These are phyloP conservation scores for Eupithecia tripunctaria DNA, from an alignment of 2,888 invertebrate species.

Conservation along the genomic window DNA sequence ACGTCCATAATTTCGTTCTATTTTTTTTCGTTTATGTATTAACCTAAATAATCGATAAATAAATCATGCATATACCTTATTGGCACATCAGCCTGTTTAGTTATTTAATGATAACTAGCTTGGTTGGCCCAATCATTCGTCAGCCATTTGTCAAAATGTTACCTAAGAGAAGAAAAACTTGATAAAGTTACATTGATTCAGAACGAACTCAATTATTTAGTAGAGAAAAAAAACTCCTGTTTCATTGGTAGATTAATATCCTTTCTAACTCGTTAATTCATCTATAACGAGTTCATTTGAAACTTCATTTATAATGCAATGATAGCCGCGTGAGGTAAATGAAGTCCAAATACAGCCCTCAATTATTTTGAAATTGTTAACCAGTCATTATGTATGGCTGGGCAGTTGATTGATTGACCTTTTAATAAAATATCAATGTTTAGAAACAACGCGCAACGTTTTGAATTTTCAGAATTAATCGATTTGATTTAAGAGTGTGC, in stretches of 20 bases:
- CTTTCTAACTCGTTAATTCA: conserved; percentile 39
- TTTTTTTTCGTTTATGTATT: too few relatives aligned
- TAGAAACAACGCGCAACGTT: neutral
- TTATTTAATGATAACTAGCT: neutral
- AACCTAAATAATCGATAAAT: too few relatives aligned
- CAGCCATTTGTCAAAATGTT: neutral
- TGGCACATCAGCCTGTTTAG: neutral
- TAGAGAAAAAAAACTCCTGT: neutral
- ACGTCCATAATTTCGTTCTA: too few relatives aligned
- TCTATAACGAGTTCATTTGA: conserved; percentile 39
- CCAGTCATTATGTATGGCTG: neutral
- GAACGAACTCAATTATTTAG: neutral
- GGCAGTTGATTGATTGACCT: neutral
- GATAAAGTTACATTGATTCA: neutral
- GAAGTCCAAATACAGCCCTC: conserved; percentile 17
- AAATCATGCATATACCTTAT: too few relatives aligned
- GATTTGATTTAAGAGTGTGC: too few relatives aligned
- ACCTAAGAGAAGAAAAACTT: neutral
- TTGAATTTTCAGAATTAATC: neutral
- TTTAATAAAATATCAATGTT: neutral
- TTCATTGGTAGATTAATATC: neutral
- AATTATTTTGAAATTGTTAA: conserved; percentile 18
- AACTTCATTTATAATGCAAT: conserved; percentile 38
- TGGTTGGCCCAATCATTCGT: neutral
- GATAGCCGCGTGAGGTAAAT: conserved; percentile 30